Evolutionary conservation across 2,113 vertebrate genomes (phyloP), one percentile per base, ranked within the genome.

Genomic region (Macrotus californicus): DNA sequence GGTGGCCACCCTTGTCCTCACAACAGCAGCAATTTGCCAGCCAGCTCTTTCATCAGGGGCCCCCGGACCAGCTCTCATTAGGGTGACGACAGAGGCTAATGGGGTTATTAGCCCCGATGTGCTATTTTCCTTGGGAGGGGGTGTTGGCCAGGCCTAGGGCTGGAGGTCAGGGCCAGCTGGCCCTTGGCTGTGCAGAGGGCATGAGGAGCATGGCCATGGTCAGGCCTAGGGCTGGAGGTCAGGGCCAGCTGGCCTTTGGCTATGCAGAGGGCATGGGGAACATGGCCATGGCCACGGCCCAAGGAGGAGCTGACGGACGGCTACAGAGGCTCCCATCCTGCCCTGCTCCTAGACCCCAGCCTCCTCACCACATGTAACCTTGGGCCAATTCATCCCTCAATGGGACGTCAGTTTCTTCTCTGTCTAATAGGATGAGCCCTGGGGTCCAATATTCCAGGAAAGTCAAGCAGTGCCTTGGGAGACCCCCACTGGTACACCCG

Each of bases 1-100:
- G 41, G 54, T 31, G 36, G 66, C 73, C 24, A 5, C 39, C 80
- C 64, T 61, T 0, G 3, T 41, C 81, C 48, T 85, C 79, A 24
- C 80, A 85, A 86, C 85, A 90, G 90, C 69, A 96, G 93, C 94
- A 83, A 96, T 94, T 94, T 96, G 48, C 67, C 67, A 46, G 81
- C 77, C 89, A 7, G 86, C 67, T 72, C 89, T 95, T 81, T 97
- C 82, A 96, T 96, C 91, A 84, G 70, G 66, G 21, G 81, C 80
- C 77, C 75, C 1, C 21, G 91, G 79, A 43, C 41, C 46, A 22
- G 94, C 70, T 87, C 50, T 87, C 41, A 88, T 95, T 75, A 94
- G 70, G 72, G 2, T 91, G 94, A 94, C 0, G 3, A 73, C 66
- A 85, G 5, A 29, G 8, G 52, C 91, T 82, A 54, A 43, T 5